These are phyloP conservation scores for Mesocentrotus franciscanus DNA, from an alignment of 53 echinoderm and acorn worm species.

Conservation along the genomic window DNA sequence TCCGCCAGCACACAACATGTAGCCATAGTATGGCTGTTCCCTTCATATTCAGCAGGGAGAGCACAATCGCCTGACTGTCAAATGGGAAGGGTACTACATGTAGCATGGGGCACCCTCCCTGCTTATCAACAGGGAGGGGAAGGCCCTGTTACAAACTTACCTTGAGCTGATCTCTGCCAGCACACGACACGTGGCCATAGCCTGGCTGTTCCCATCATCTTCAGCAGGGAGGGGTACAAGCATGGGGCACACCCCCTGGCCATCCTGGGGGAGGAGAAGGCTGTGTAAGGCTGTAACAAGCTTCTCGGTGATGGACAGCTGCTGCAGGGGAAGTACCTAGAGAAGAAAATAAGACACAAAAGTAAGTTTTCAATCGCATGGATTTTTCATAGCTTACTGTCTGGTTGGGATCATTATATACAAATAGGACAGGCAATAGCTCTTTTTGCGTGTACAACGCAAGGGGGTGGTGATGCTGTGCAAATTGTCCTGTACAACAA, in stretches of 20 bases:
- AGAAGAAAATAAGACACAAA: not conserved
- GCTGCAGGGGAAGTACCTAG: conserved; percentile 81
- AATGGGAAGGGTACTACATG: no score
- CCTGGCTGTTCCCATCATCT: conserved; percentile 80
- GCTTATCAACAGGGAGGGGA: conserved; percentile 72
- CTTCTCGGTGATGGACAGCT: conserved; percentile 90
- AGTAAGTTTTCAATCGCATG: not conserved
- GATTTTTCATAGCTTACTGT: not conserved
- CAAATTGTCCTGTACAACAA: no score
- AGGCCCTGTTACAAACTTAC: conserved; percentile 57
- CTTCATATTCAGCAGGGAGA: conserved; percentile 77
- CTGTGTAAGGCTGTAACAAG: conserved; percentile 81
- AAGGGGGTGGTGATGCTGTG: no score
- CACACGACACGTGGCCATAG: conserved; percentile 88
- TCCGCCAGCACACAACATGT: conserved; percentile 85
- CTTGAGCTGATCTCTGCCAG: conserved; percentile 89
- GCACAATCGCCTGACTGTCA: conserved; percentile 46
- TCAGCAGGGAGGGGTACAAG: conserved; percentile 79
- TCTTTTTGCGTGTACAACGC: no score
- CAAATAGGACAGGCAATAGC: no score
- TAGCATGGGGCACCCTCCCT: conserved; percentile 31
- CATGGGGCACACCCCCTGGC: conserved; percentile 81
- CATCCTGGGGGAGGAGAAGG: conserved; percentile 79
- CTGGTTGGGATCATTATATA: no score
- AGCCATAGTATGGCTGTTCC: conserved; percentile 83